Evolutionary conservation across 2,888 invertebrate species (phyloP), one percentile per base, ranked within the genome.

Genomic region (Holacanthella duospinosa): DNA sequence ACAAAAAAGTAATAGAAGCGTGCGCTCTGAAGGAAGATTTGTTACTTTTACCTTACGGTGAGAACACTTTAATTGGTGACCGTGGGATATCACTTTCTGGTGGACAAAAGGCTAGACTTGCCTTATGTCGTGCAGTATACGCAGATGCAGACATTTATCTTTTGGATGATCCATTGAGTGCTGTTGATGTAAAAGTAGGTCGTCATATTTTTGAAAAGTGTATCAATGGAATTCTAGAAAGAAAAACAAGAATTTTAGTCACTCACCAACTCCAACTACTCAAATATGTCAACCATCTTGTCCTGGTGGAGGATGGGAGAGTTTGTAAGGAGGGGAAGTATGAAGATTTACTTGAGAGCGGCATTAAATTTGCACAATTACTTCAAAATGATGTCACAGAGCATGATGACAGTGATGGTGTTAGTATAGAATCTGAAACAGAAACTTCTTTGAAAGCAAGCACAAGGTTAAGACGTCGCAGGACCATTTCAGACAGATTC

Each of bases 191-290:
- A 0, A 75, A 77, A 60, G 80, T 81, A 3, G 78, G 79, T 1
- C 71, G 77, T 53, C 77, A 79, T 68, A 68, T 81, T 2, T 81
- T 80, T 74, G 77, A 80, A 55, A 76, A 78, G 62, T 77, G 78
- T 61, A 77, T 79, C 44, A 72, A 71, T 21, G 77, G 76, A 9
- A 71, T 75, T 56, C 69, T 81, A 59, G 73, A 75, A 59, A 71
- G 76, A 27, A 79, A 79, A 64, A 76, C 77, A 1, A 71, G 78
- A 29, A 76, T 82, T 55, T 75, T 82, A 28, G 80, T 81, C 1
- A 92, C 92, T 1, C 91, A 93, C 79, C 92, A 92, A 76, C 78
- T 90, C 60, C 91, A 92, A 76, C 89, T 87, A 71, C 78, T 88
- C 12, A 84, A 84, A 73, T 79, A 82, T 36, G 86, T 84, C 1